Evolutionary conservation across 2,113 vertebrate genomes (phyloP).

Genomic region (Mesoclemmys tuberculata): DNA sequence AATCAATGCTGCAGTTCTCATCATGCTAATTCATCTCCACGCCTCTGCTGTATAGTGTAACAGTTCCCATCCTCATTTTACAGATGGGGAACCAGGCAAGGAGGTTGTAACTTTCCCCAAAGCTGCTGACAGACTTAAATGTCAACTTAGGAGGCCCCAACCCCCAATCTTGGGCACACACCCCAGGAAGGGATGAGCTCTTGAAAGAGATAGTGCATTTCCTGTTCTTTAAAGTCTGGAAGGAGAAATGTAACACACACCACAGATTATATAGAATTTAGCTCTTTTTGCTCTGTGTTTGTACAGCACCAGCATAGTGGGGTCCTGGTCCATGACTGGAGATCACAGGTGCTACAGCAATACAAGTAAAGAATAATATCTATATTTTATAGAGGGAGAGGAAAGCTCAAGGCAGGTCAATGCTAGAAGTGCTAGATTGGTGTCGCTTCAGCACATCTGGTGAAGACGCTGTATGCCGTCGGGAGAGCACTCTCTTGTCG

Average conservation of each 20-base stretch:
- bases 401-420: neutral
- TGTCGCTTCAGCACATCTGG: too few relatives aligned
- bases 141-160: neutral
- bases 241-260: neutral
- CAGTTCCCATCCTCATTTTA: rapidly evolving
- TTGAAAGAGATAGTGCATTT: neutral
- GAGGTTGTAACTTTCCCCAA: rapidly evolving
- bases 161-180: neutral
- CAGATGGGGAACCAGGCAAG: neutral
- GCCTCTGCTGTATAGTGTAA: neutral
- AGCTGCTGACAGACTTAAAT: rapidly evolving
- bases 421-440: too few relatives aligned
- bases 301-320: neutral
- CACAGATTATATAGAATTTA: neutral
- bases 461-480: too few relatives aligned
- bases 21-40: rapidly evolving
- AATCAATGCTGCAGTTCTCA: neutral
- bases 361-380: neutral
- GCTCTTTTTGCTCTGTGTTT: neutral
- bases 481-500: too few relatives aligned
- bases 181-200: neutral
- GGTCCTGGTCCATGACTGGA: neutral
- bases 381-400: neutral
- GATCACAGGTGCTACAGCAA: neutral
- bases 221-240: neutral